Conservation (phyloP, 2,888 invertebrate genomes). For the Arrhopalites spinosus region DNA sequence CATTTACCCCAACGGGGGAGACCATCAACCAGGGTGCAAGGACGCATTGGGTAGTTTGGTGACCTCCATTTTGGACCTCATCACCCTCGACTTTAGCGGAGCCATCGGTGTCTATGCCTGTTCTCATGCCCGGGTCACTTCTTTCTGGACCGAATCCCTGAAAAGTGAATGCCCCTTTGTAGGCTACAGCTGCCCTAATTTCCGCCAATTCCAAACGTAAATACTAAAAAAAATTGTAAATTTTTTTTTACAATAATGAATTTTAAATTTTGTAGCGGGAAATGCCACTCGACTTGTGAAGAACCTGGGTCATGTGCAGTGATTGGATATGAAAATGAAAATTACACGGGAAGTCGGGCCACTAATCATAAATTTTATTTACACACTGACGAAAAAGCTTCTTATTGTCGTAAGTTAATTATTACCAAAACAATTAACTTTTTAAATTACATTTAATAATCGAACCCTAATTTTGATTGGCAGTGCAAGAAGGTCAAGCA, state of each 20-base stretch:
- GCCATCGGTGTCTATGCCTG: conserved; percentile 51
- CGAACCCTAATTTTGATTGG: background rate
- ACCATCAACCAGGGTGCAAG: conserved; percentile 59
- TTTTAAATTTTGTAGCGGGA: conserved; percentile 42
- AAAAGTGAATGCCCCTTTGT: conserved; percentile 58
- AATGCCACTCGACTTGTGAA: conserved; percentile 46
- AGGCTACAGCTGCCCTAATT: conserved; percentile 58
- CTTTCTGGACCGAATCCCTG: conserved; percentile 55
- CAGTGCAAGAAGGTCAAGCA: conserved; percentile 50
- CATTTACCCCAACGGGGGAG: conserved; percentile 56
- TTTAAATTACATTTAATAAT: too few species aligned
- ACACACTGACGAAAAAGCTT: conserved; percentile 41
- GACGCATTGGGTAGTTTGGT: conserved; percentile 52
- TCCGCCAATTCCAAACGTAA: conserved; percentile 16
- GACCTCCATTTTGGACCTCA: conserved; percentile 48
- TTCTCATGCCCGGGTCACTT: conserved; percentile 54
- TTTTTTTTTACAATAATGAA: too few species aligned
- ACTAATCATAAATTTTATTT: conserved; percentile 46
- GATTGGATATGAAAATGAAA: conserved; percentile 47
- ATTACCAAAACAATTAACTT: too few species aligned
- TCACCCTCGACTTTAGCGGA: conserved; percentile 49
- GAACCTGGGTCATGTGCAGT: conserved; percentile 42
- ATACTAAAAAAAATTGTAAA: too few species aligned
- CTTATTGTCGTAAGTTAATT: conserved; percentile 52
- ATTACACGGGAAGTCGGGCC: background rate